Percentiles rank a stretch among this genome's conserved stretches.
Conservation (phyloP, 2,113 vertebrate species). For the Misgurnus mizolepis region DNA sequence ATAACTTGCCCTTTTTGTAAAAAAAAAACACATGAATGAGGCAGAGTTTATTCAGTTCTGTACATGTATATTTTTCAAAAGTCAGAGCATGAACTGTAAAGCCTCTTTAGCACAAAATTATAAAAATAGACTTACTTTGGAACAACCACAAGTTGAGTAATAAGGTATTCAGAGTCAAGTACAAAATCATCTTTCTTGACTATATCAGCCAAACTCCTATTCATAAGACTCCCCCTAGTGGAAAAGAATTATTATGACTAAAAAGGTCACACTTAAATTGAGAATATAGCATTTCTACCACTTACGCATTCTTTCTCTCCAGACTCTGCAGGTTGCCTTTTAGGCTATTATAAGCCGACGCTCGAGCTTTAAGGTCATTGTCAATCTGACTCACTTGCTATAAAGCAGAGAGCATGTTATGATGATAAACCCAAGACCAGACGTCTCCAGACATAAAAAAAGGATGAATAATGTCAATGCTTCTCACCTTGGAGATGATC, state of each 20-base stretch:
- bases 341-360: constrained; percentile 95
- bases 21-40: background rate
- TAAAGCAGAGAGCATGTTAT: constrained; percentile 48
- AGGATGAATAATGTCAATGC: background rate
- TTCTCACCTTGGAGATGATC: constrained; percentile 94
- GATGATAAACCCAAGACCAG: background rate
- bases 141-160: constrained; percentile 93
- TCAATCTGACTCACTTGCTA: constrained; percentile 98
- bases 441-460: background rate
- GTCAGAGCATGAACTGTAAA: background rate
- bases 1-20: constrained; percentile 77
- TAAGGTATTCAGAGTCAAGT: constrained; percentile 93
- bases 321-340: constrained; percentile 98
- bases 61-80: too few relatives aligned
- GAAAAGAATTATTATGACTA: constrained; percentile 30
- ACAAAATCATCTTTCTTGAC: constrained; percentile 98
- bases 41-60: too few relatives aligned
- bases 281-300: constrained; percentile 28
- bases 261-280: background rate
- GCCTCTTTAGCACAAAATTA: background rate
- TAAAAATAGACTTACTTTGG: constrained; percentile 88
- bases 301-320: constrained; percentile 98
- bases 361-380: constrained; percentile 94
- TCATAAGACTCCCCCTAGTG: constrained; percentile 92
- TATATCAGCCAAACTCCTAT: constrained; percentile 93